A percentile compares a stretch with the other conserved stretches of the same genome.
These are phyloP conservation scores for Andrena minutula DNA, from an alignment of 2,888 invertebrate species.

Conservation along the genomic window DNA sequence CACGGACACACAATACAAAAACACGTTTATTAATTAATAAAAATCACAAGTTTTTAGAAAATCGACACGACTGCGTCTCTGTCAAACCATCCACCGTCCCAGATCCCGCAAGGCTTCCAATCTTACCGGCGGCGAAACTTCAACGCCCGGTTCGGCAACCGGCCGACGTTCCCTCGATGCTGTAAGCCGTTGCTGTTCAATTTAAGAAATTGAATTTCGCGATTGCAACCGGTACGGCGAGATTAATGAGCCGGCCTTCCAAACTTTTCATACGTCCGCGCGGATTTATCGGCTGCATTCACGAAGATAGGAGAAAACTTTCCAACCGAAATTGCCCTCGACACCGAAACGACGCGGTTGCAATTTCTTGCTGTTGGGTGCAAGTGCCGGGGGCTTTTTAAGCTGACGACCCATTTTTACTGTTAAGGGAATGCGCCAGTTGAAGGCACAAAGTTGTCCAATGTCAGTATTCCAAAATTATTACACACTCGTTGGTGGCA, in stretches of 20 bases:
- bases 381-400: background rate
- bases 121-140: too few species aligned
- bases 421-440: too few species aligned
- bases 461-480: too few species aligned
- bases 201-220: constrained; percentile 52
- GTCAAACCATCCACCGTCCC: background rate
- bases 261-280: constrained; percentile 34
- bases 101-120: too few species aligned
- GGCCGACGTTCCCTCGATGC: background rate
- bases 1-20: constrained; percentile 70
- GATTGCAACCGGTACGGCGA: constrained; percentile 37
- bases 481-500: too few species aligned
- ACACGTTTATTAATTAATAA: constrained; percentile 85
- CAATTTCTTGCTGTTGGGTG: constrained; percentile 11
- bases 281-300: constrained; percentile 50
- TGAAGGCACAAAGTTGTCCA: too few species aligned
- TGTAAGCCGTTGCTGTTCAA: constrained; percentile 50
- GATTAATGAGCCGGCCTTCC: constrained; percentile 53
- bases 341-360: background rate
- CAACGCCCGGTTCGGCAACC: background rate
- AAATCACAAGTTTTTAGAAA: constrained; percentile 84
- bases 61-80: constrained; percentile 24
- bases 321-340: constrained; percentile 1
- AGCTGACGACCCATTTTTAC: background rate
- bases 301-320: constrained; percentile 14